phyloP scores from a whole-genome alignment of 2,888 invertebrate species.

The Agrotis exclamationis region DNA sequence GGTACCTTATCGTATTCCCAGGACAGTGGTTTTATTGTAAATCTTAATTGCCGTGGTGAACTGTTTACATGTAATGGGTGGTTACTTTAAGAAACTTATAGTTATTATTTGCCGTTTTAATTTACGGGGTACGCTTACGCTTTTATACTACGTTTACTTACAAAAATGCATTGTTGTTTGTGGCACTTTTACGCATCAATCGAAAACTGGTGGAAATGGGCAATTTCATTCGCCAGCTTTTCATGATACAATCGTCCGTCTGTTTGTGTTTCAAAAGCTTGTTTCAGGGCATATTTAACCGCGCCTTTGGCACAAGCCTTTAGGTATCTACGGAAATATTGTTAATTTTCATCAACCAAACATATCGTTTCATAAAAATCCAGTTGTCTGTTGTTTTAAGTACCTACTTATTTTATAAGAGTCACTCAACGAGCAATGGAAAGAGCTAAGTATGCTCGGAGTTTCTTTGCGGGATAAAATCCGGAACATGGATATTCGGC shows the following conservation, averaged over 20 bases:
- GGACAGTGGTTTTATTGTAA: slow-evolving; percentile 61
- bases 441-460: too few species aligned
- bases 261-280: not conserved
- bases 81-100: slow-evolving; percentile 27
- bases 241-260: not conserved
- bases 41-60: slow-evolving; percentile 62
- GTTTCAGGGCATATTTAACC: not conserved
- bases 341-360: too few species aligned
- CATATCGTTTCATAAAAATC: too few species aligned
- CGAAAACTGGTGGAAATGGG: not conserved
- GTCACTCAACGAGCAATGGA: too few species aligned
- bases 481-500: too few species aligned
- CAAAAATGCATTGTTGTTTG: slow-evolving; percentile 5
- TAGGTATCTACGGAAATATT: too few species aligned
- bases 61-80: slow-evolving; percentile 53
- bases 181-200: not conserved
- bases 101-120: slow-evolving; percentile 49
- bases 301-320: too few species aligned
- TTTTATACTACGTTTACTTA: slow-evolving; percentile 10
- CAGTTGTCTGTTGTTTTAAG: too few species aligned
- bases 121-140: slow-evolving; percentile 34
- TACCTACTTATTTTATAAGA: too few species aligned
- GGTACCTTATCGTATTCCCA: slow-evolving; percentile 69
- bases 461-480: too few species aligned
- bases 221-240: not conserved